phyloP scores from a whole-genome alignment of 92 coral and sea anemone genomes.

The Parazoanthus atlanticus region DNA sequence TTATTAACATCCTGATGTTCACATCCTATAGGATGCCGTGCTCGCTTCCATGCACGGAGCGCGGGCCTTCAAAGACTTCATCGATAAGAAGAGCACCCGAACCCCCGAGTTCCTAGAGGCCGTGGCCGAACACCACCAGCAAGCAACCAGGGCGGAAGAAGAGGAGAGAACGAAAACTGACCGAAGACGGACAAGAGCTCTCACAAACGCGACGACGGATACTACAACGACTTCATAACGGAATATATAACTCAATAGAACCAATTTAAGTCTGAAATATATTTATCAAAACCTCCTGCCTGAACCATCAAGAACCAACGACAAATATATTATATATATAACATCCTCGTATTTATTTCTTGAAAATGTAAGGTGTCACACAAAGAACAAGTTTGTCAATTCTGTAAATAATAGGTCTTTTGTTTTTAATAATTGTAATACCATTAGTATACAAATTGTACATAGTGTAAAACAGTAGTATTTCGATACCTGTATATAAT shows the following conservation, averaged over 20 bases:
- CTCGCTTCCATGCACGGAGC: conserved; percentile 97
- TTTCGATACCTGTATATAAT: too few species aligned
- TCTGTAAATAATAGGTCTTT: background rate
- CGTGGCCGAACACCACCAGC: conserved; percentile 76
- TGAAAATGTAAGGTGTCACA: background rate
- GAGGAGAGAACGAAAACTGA: conserved; percentile 50
- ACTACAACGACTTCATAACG: conserved; percentile 20
- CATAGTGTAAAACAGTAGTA: background rate
- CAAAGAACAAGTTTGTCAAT: background rate
- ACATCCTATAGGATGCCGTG: conserved; percentile 76
- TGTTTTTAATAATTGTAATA: background rate
- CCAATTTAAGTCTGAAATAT: background rate
- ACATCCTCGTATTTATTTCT: too few species aligned
- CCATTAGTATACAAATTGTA: background rate
- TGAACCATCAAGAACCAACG: background rate
- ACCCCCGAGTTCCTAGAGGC: conserved; percentile 90
- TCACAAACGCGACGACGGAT: conserved; percentile 19
- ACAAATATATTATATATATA: too few species aligned
- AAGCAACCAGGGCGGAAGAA: conserved; percentile 52
- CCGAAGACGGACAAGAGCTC: conserved; percentile 60
- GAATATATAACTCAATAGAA: background rate
- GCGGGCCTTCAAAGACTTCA: conserved; percentile 87
- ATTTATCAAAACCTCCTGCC: background rate
- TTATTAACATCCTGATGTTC: background rate
- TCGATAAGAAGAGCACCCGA: conserved; percentile 91